Conservation (phyloP, 2,113 vertebrate genomes). For the Empidonax traillii region DNA sequence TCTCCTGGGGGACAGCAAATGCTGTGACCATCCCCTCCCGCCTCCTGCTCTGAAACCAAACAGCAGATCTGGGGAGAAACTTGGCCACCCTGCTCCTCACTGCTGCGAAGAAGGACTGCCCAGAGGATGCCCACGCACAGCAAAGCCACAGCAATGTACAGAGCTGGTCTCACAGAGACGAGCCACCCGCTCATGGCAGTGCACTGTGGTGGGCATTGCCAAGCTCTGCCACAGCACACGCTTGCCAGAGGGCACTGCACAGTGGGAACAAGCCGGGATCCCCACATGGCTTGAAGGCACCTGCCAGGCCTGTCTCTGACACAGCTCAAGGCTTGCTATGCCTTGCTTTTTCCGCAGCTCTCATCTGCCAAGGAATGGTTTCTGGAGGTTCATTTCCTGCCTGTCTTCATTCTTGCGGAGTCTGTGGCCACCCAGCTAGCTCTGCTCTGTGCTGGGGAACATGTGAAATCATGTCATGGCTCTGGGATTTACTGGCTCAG, state of each 20-base stretch:
- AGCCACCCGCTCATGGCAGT: fast-evolving
- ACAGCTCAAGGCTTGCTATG: background rate
- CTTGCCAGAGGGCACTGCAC: fast-evolving
- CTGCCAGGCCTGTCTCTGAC: background rate
- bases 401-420: background rate
- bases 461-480: background rate
- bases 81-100: background rate
- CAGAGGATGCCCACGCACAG: background rate
- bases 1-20: fast-evolving
- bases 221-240: fast-evolving
- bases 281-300: fast-evolving
- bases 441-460: background rate
- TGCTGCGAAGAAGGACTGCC: background rate
- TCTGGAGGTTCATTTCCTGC: background rate
- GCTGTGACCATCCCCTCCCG: fast-evolving
- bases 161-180: fast-evolving
- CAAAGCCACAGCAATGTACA: fast-evolving
- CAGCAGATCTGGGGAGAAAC: background rate
- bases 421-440: background rate
- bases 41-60: background rate
- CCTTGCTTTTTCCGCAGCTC: background rate
- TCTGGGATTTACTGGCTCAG: background rate
- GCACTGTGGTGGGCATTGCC: fast-evolving
- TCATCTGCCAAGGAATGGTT: background rate
- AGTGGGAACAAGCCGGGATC: fast-evolving